Base-by-base conservation (phyloP, 2,113 vertebrate species). In the Theristicus caerulescens region DNA sequence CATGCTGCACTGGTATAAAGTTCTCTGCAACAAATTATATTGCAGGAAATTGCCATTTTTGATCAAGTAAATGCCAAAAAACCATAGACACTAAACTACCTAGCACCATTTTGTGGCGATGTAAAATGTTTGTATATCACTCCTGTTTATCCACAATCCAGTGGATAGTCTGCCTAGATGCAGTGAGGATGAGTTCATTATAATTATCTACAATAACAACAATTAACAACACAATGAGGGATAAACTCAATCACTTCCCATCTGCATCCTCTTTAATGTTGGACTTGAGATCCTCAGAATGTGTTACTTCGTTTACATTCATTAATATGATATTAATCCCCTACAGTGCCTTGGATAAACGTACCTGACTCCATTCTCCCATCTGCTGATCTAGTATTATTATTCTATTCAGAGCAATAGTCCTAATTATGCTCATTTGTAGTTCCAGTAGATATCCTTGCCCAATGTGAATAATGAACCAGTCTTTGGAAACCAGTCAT, bases 151-250 rank as follows among this genome's bases (percentile, higher is more conserved):
- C 89, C 89, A 94, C 93, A 94, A 90, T 82, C 92, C 59, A 70
- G 66, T 82, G 78, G 44, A 55, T 38, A 70, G 49, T 79, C 81
- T 95, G 94, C 62, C 58, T 89, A 65, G 78, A 66, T 4, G 21
- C 77, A 85, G 51, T 36, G 70, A 78, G 31, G 71, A 82, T 40
- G 65, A 36, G 58, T 80, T 95, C 87, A 85, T 96, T 94, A 79
- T 83, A 91, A 92, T 92, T 88, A 94, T 80, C 84, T 59, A 70
- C 89, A 86, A 93, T 70, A 93, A 95, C 89, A 95, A 94, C 88
- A 93, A 96, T 87, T 94, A 96, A 58, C 70, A 94, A 42, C 62
- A 92, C 89, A 95, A 93, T 82, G 78, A 93, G 38, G 34, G 47
- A 90, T 82, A 91, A 91, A 89, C 54, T 76, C 80, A 91, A 95